These are phyloP conservation scores for Diplolepis rosae DNA, from an alignment of 2,888 invertebrate genomes.

Conservation along the genomic window DNA sequence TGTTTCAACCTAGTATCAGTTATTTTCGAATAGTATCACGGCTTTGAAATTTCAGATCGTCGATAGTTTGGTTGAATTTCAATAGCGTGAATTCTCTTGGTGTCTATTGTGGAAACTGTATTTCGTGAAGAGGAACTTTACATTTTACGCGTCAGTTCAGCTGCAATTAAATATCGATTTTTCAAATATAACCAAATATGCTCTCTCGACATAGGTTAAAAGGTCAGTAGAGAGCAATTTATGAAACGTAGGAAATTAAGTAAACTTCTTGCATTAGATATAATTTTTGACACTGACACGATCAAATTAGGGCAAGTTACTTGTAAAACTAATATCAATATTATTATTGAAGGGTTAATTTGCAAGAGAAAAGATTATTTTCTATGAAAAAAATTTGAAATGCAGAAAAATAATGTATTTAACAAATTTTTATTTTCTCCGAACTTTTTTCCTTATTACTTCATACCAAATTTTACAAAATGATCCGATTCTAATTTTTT, in stretches of 20 bases:
- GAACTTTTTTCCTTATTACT: too few relatives aligned
- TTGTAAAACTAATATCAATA: too few relatives aligned
- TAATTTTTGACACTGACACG: too few relatives aligned
- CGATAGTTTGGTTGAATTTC: constrained; percentile 4
- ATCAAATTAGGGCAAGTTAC: too few relatives aligned
- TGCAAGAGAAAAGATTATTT: too few relatives aligned
- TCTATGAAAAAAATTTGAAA: too few relatives aligned
- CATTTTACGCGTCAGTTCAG: background rate
- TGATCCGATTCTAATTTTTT: too few relatives aligned
- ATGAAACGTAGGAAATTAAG: background rate
- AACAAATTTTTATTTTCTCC: too few relatives aligned
- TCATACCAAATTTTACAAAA: too few relatives aligned
- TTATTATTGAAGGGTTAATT: too few relatives aligned
- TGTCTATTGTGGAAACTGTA: constrained; percentile 1
- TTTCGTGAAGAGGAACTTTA: background rate
- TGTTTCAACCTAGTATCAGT: background rate
- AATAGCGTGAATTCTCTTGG: background rate
- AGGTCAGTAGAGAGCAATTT: background rate
- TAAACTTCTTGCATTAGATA: background rate
- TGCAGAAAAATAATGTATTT: too few relatives aligned
- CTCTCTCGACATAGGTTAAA: constrained; percentile 2
- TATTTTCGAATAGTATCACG: background rate
- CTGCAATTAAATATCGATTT: constrained; percentile 24
- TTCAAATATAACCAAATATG: constrained; percentile 2
- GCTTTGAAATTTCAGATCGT: background rate